Evolutionary conservation across 30 jellyfish, hydroid and myxozoan genomes (phyloP).

Genomic region (Phacellophora camtschatica): DNA sequence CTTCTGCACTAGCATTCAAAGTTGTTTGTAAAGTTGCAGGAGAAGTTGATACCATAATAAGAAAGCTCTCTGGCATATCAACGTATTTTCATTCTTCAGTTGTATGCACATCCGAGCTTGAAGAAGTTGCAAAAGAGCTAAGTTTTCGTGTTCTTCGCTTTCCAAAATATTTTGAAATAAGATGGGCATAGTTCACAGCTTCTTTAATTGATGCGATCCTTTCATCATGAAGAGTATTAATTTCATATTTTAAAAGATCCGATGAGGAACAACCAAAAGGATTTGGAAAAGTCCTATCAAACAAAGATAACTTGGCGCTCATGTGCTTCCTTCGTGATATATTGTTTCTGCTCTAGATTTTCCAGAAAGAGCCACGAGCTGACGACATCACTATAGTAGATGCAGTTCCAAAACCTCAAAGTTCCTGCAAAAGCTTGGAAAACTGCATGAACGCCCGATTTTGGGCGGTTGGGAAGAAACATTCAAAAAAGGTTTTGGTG

Average conservation of each 20-base stretch:
- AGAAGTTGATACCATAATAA: not conserved
- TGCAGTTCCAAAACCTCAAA: not conserved
- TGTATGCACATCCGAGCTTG: slow-evolving; percentile 30
- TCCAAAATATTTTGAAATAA: slow-evolving; percentile 14
- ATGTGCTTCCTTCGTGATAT: slow-evolving; percentile 40
- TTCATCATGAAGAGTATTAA: slow-evolving; percentile 20
- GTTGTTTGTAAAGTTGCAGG: slow-evolving; percentile 36
- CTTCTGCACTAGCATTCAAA: slow-evolving; percentile 35
- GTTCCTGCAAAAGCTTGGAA: slow-evolving; percentile 24
- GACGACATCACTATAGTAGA: slow-evolving; percentile 18
- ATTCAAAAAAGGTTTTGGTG: slow-evolving; percentile 22
- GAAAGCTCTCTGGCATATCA: slow-evolving; percentile 30
- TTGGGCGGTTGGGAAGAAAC: slow-evolving; percentile 8
- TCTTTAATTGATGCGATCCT: slow-evolving; percentile 22
- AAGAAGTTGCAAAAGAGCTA: not conserved
- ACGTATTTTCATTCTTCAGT: slow-evolving; percentile 26
- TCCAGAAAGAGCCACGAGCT: slow-evolving; percentile 22
- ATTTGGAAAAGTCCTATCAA: slow-evolving; percentile 31
- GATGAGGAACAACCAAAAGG: slow-evolving; percentile 19
- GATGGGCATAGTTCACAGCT: slow-evolving; percentile 44
- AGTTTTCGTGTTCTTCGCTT: not conserved
- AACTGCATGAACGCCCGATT: slow-evolving; percentile 26
- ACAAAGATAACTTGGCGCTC: slow-evolving; percentile 40
- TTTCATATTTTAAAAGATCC: not conserved
- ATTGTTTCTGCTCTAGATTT: slow-evolving; percentile 27